These are phyloP conservation scores for Allophyes oxyacanthae DNA, from an alignment of 2,888 invertebrate species.

Conservation along the genomic window DNA sequence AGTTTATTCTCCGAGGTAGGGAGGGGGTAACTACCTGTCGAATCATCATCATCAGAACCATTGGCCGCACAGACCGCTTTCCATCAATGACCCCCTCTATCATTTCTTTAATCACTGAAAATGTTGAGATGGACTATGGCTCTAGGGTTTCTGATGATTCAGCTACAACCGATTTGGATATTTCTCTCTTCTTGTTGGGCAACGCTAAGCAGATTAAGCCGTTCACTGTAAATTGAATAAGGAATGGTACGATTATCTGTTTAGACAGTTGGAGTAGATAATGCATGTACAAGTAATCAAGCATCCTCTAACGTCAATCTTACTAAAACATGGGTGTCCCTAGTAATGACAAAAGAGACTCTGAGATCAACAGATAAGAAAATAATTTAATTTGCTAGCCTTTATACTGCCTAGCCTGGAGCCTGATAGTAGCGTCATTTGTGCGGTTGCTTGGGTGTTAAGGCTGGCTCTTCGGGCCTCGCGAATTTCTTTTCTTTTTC, in stretches of 20 bases:
- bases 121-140: not conserved
- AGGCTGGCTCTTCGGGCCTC: too few relatives aligned
- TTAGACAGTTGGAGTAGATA: too few relatives aligned
- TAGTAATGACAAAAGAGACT: too few relatives aligned
- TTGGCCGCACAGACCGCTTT: not conserved
- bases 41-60: not conserved
- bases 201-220: slow-evolving; percentile 75
- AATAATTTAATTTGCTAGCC: too few relatives aligned
- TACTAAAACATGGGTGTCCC: too few relatives aligned
- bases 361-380: too few relatives aligned
- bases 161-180: slow-evolving; percentile 33
- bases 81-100: slow-evolving; percentile 6
- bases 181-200: slow-evolving; percentile 68
- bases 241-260: not conserved
- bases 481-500: too few relatives aligned
- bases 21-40: not conserved
- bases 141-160: slow-evolving; percentile 11
- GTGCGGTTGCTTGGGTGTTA: too few relatives aligned
- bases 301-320: too few relatives aligned
- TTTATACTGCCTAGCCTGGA: too few relatives aligned
- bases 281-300: too few relatives aligned
- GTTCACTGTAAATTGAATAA: slow-evolving; percentile 72
- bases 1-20: not conserved
- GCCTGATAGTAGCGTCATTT: too few relatives aligned
- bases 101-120: not conserved